These are phyloP conservation scores for Neocrepidodera transversa DNA, from an alignment of 2,888 invertebrate genomes.

Conservation along the genomic window DNA sequence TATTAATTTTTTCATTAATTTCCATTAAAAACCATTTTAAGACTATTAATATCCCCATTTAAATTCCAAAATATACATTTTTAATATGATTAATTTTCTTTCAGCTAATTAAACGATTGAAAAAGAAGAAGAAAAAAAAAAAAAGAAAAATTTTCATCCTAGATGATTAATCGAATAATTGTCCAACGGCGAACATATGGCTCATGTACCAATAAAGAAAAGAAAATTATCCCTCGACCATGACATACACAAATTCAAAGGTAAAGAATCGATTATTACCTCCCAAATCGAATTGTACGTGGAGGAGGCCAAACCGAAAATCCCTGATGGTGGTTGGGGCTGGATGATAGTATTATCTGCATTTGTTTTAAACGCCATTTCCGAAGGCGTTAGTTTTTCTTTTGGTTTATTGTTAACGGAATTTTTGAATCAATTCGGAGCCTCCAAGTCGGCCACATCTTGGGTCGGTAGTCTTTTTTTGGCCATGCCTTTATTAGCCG, in stretches of 20 bases:
- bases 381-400: slow-evolving; percentile 92
- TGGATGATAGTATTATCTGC: slow-evolving; percentile 90
- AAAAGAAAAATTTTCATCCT: too few species aligned
- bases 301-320: slow-evolving; percentile 60
- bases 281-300: slow-evolving; percentile 44
- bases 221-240: slow-evolving; percentile 28
- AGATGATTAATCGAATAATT: too few species aligned
- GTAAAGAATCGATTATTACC: slow-evolving; percentile 44
- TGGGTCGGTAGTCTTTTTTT: slow-evolving; percentile 51
- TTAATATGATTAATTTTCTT: too few species aligned
- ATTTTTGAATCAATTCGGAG: slow-evolving; percentile 65
- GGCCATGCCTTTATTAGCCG: slow-evolving; percentile 69
- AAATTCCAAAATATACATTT: too few species aligned
- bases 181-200: too few species aligned
- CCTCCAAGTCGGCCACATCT: slow-evolving; percentile 74
- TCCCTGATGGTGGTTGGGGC: slow-evolving; percentile 87
- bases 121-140: too few species aligned
- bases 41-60: too few species aligned
- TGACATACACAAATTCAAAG: slow-evolving; percentile 36
- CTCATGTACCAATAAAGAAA: slow-evolving; percentile 29
- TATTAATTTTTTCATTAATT: too few species aligned
- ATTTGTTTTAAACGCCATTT: slow-evolving; percentile 85
- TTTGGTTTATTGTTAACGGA: slow-evolving; percentile 90
- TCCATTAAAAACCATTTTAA: too few species aligned
- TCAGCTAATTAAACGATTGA: too few species aligned